Evolutionary conservation across 2,888 invertebrate genomes (phyloP), one percentile per base, ranked within the genome.

Genomic region (Heliconius cydno): DNA sequence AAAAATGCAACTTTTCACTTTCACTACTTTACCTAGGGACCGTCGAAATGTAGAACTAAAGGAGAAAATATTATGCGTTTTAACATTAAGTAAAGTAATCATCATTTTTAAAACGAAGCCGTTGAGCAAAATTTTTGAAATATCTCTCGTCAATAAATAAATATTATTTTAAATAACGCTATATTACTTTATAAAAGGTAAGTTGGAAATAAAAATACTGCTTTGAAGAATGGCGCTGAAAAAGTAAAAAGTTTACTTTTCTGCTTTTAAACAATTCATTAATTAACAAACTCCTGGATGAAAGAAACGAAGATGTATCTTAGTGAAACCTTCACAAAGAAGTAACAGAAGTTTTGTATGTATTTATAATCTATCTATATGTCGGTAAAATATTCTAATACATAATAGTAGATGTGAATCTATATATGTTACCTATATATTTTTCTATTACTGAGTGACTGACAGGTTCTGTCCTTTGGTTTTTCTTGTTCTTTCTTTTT

Each of bases 231-330:
- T 34, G n/a, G 30, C n/a, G 72, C 34, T 57, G 34, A 38, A 60
- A 73, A 73, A 57, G 72, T 30, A 13, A 52, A 57, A 52, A 72
- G 19, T 70, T 57, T 57, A 34, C 73, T 60, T 60, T 30, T 12
- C 30, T 57, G 10, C 52, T 57, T 72, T 73, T 60, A 73, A 73
- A 73, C 38, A 73, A 73, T 73, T 60, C 60, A 73, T 73, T 73
- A 73, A 73, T 73, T 73, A 73, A 73, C 73, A 34, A 73, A 60
- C 60, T 73, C 60, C 9, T n/a, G 38, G n/a, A 38, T 12, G 72
- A 52, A 72, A 52, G n/a, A 60, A 73, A 73, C 73, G 57, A 73
- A 73, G 73, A 73, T 34, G 34, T 73, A 73, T 73, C 73, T 73
- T 6, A 15, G 73, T 73, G n/a, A 38, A 73, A 73, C 57, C 60